Conservation (phyloP, 2,888 invertebrate genomes). For the Neoaliturus tenellus region DNA sequence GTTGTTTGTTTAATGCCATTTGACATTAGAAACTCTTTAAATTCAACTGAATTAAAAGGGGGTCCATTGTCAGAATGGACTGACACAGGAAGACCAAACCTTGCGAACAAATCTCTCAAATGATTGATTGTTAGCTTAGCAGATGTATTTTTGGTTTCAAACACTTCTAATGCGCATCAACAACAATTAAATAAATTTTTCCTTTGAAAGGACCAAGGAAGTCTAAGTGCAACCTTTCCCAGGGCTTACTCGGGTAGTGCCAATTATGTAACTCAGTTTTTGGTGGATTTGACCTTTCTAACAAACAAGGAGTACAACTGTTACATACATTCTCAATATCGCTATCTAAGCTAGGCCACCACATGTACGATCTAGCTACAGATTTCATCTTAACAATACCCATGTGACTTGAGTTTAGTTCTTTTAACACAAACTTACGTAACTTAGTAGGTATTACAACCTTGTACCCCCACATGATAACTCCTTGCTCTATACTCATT, state of each 20-base stretch:
- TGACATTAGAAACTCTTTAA: slow-evolving; percentile 45
- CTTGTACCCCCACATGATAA: slow-evolving; percentile 64
- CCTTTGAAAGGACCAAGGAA: no score
- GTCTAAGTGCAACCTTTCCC: no score
- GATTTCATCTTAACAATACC: slow-evolving; percentile 67
- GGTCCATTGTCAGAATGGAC: slow-evolving; percentile 52
- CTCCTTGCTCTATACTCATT: slow-evolving; percentile 45
- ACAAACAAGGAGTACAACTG: slow-evolving; percentile 59
- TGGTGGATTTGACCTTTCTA: slow-evolving; percentile 43
- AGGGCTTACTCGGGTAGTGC: slow-evolving; percentile 25
- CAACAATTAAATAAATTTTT: slow-evolving; percentile 56
- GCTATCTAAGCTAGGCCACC: slow-evolving; percentile 63
- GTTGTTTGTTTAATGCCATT: slow-evolving; percentile 26
- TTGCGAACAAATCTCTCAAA: slow-evolving; percentile 48
- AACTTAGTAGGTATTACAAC: slow-evolving; percentile 65
- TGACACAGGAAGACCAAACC: slow-evolving; percentile 54
- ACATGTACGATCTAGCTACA: slow-evolving; percentile 64
- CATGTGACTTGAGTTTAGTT: slow-evolving; percentile 65
- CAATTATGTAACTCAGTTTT: slow-evolving; percentile 33
- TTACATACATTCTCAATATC: slow-evolving; percentile 65
- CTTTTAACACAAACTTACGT: slow-evolving; percentile 59
- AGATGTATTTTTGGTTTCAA: no score
- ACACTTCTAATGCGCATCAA: slow-evolving; percentile 64
- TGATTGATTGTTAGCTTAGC: slow-evolving; percentile 21
- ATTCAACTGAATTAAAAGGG: slow-evolving; percentile 47